Conservation (phyloP, 2,113 vertebrate species). For the Oceanites oceanicus region DNA sequence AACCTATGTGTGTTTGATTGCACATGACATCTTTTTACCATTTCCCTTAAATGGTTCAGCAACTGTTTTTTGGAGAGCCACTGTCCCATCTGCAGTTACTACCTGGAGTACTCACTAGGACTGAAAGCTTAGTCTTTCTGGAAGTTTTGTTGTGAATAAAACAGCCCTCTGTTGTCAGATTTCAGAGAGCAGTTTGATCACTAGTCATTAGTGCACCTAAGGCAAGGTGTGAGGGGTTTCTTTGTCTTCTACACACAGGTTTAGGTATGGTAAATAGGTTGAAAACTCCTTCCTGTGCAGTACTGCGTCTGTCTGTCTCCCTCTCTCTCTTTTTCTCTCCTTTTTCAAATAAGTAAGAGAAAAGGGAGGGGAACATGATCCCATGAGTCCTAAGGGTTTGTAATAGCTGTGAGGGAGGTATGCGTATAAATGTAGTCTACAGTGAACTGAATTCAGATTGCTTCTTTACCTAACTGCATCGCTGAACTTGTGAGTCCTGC, state of each 20-base stretch:
- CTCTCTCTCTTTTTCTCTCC: neutral
- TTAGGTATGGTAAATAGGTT: neutral
- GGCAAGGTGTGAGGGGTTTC: neutral
- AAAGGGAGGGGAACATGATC: neutral
- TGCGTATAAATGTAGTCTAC: neutral
- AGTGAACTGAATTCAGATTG: neutral
- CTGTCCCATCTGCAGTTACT: neutral
- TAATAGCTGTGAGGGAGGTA: neutral
- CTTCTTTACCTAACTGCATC: neutral
- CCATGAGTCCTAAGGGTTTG: neutral
- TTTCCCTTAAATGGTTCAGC: neutral
- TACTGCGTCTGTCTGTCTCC: neutral
- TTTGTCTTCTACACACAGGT: neutral
- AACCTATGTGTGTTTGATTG: neutral
- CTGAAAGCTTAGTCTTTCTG: neutral
- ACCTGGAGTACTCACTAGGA: neutral
- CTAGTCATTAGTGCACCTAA: neutral
- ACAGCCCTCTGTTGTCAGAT: neutral
- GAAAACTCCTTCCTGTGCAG: neutral
- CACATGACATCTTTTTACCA: neutral
- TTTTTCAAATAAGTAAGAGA: neutral
- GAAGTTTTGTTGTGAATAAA: neutral
- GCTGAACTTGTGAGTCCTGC: accelerated
- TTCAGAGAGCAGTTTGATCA: neutral
- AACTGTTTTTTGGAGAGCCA: neutral